Conservation (phyloP, 1,140 invertebrate species). For the Papilio polyxenes region DNA sequence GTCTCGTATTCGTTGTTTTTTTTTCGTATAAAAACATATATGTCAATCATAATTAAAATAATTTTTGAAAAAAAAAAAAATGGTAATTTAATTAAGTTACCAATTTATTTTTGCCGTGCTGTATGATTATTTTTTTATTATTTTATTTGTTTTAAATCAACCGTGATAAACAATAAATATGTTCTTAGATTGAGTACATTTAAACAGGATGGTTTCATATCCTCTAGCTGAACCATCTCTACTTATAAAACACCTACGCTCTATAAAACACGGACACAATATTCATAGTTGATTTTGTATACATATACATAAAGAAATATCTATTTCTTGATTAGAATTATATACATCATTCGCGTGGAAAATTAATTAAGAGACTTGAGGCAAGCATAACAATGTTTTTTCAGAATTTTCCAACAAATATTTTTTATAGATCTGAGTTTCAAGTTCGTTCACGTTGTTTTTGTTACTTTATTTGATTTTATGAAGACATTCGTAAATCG, state of each 20-base stretch:
- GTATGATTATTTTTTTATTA: not conserved
- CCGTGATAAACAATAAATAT: not conserved
- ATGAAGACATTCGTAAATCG: not conserved
- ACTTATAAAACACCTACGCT: not conserved
- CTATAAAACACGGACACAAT: not conserved
- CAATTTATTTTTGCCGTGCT: too few species aligned
- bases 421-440: too few species aligned
- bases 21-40: not conserved
- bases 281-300: not conserved
- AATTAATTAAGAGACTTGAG: too few species aligned
- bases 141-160: not conserved
- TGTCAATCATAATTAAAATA: not conserved
- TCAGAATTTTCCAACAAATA: too few species aligned
- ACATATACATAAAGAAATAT: too few species aligned
- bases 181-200: not conserved
- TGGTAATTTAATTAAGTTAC: too few species aligned
- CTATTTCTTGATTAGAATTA: too few species aligned
- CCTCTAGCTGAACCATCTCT: not conserved
- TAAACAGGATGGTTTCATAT: not conserved
- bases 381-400: too few species aligned
- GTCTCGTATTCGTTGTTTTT: slow-evolving; percentile 33
- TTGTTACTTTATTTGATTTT: not conserved
- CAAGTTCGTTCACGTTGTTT: not conserved
- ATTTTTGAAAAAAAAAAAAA: too few species aligned
- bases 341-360: too few species aligned